These are phyloP conservation scores for Microcebus ravelobensis DNA, from an alignment of 2,113 vertebrate species.

Conservation along the genomic window DNA sequence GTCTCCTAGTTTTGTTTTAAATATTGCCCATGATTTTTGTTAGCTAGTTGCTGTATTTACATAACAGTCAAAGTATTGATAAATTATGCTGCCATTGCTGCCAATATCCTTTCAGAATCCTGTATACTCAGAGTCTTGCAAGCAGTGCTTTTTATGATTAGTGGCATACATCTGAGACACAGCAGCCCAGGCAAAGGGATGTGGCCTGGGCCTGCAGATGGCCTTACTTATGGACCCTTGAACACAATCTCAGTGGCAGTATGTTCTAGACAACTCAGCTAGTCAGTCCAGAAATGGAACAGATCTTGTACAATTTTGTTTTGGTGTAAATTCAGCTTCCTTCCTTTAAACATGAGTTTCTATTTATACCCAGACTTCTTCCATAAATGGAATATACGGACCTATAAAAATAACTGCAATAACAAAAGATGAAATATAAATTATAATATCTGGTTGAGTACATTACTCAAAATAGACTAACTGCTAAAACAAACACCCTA, in stretches of 20 bases:
- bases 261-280: neutral
- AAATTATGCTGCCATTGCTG: neutral
- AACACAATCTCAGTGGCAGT: neutral
- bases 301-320: neutral
- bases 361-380: conserved; percentile 38
- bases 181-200: neutral
- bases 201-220: neutral
- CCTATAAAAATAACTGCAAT: conserved; percentile 26
- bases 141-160: neutral
- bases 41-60: neutral
- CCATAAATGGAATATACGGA: neutral
- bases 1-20: neutral
- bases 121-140: neutral
- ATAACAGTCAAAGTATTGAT: neutral
- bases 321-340: neutral
- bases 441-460: neutral
- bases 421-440: neutral
- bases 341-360: conserved; percentile 25
- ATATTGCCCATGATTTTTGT: neutral
- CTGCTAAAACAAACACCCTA: neutral
- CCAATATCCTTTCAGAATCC: neutral
- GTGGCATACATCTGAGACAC: neutral
- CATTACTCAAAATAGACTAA: neutral
- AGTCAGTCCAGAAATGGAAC: neutral
- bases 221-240: neutral